These are phyloP conservation scores for Gasteruption jaculator DNA, from an alignment of 2,888 invertebrate genomes.

Conservation along the genomic window DNA sequence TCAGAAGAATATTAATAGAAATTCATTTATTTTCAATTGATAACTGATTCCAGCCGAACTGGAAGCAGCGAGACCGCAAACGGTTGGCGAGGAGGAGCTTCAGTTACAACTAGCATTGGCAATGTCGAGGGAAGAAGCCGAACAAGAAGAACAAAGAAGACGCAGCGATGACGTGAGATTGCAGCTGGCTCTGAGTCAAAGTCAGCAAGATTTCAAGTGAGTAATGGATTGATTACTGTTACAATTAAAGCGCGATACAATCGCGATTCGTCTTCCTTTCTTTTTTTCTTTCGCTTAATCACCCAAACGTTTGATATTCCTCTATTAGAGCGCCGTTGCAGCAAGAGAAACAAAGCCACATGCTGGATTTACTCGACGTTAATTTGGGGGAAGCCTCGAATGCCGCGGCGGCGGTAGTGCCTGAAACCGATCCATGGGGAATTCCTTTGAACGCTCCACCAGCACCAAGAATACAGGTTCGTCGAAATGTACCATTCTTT, in stretches of 20 bases:
- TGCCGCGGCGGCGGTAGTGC: conserved; percentile 53
- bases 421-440: conserved; percentile 75
- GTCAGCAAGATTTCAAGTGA: conserved; percentile 87
- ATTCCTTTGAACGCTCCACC: conserved; percentile 56
- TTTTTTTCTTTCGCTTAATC: no score
- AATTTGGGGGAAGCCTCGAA: conserved; percentile 64
- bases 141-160: conserved; percentile 89
- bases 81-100: conserved; percentile 96
- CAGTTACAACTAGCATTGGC: conserved; percentile 97
- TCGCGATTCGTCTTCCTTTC: neutral
- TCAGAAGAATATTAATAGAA: neutral
- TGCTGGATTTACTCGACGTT: conserved; percentile 81
- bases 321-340: conserved; percentile 43
- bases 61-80: conserved; percentile 92
- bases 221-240: conserved; percentile 33
- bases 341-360: conserved; percentile 61
- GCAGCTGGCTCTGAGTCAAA: conserved; percentile 92
- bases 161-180: conserved; percentile 94
- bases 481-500: no score
- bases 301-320: no score
- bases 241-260: neutral
- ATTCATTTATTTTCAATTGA: conserved; percentile 4
- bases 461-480: conserved; percentile 61
- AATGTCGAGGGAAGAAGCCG: conserved; percentile 98
- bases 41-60: conserved; percentile 68